Evolutionary conservation across 2,888 invertebrate species (phyloP), one percentile per base, ranked within the genome.

Genomic region (Plagiodera versicolora): DNA sequence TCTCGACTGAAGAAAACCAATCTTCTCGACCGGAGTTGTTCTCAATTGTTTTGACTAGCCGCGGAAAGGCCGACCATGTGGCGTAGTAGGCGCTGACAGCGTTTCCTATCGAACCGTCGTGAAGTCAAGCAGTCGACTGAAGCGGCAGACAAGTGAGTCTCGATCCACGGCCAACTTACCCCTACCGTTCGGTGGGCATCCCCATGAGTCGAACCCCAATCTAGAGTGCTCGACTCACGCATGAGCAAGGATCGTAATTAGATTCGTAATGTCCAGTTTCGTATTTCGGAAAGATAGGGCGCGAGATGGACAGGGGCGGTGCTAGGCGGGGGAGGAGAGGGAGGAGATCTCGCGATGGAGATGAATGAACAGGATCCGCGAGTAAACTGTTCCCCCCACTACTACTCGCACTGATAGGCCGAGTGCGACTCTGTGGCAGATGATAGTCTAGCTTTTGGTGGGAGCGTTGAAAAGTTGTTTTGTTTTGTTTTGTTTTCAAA

Each of bases 181-280:
- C 76, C 75, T 76, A 75, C 76, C 81, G 80, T 79, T 58, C 44
- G 58, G 63, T 79, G 72, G 72, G 67, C 67, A 69, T 71, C 75
- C 75, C 75, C 72, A 75, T 73, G 75, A 75, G 74, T 74, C 68
- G 73, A 72, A 74, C 73, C 74, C 75, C 73, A 73, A 73, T 74
- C 73, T 74, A 70, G 72, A 61, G 64, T 62, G 73, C 71, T 71
- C 71, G 74, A 77, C 76, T 76, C 78, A 80, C 80, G 80, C 80
- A 81, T 81, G 81, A 80, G 80, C 80, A 79, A 80, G 80, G 80
- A 80, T 80, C 79, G 79, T 81, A 81, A 81, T 81, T 81, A 81
- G 81, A 81, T 81, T 81, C 80, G 80, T 80, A 81, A 81, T 81
- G 81, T 81, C 81, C 81, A 81, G 80, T 81, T 70, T 79, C 79